Evolutionary conservation across 2,113 vertebrate species (phyloP).

Genomic region (Pseudorectes ferrugineus): DNA sequence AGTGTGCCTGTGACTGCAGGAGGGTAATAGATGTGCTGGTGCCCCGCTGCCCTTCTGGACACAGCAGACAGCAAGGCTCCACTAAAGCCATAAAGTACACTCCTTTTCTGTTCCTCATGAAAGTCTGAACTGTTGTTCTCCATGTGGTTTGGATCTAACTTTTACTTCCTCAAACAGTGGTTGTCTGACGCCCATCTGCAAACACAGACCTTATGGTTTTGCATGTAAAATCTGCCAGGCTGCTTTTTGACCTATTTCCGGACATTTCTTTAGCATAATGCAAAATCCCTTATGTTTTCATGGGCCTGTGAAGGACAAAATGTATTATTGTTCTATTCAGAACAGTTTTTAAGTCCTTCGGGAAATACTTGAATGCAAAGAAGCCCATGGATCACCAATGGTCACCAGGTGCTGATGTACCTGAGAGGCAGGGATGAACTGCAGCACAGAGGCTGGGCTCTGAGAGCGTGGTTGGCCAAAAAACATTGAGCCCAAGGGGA

Average conservation of each 20-base stretch:
- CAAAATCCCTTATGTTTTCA: not conserved
- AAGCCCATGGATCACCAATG: not conserved
- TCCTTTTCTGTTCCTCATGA: not conserved
- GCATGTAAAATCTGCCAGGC: not conserved
- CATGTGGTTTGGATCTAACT: not conserved
- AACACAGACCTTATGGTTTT: not conserved
- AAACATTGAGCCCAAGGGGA: not conserved
- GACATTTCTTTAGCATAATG: conserved; percentile 11
- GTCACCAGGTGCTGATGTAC: not conserved
- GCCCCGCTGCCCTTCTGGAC: not conserved
- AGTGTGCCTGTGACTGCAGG: not conserved
- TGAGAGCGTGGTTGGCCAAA: not conserved
- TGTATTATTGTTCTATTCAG: not conserved
- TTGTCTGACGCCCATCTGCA: not conserved
- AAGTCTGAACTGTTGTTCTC: not conserved
- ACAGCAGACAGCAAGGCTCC: not conserved
- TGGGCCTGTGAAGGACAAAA: not conserved
- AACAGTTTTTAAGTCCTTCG: not conserved
- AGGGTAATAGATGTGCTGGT: not conserved
- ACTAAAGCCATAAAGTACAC: not conserved
- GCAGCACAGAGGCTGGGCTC: not conserved
- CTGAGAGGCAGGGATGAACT: not conserved
- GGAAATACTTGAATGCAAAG: not conserved
- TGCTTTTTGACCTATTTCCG: not conserved
- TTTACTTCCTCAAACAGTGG: not conserved